phyloP scores from a whole-genome alignment of 2,797 vertebrate genomes.

The Poeciliopsis infans region DNA sequence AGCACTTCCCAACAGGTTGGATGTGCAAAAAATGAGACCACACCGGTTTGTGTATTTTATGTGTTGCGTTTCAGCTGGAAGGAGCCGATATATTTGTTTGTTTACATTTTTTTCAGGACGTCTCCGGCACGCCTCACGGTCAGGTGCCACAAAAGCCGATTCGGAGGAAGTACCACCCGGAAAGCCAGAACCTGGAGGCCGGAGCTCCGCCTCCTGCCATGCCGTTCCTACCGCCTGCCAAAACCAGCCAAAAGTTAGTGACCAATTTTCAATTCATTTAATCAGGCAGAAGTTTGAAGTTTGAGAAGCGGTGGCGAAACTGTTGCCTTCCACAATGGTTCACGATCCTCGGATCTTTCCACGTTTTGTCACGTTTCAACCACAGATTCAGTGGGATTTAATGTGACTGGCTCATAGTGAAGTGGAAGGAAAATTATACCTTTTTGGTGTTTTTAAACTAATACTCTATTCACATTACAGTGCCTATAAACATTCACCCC shows the following conservation, averaged over 20 bases:
- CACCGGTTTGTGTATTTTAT: not conserved
- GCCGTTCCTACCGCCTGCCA: slow-evolving; percentile 70
- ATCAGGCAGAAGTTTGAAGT: not conserved
- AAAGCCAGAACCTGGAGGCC: slow-evolving; percentile 80
- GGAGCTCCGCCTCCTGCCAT: slow-evolving; percentile 68
- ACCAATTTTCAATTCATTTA: not conserved
- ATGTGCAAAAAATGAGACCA: not conserved
- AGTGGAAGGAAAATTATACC: not conserved
- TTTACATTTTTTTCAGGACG: slow-evolving; percentile 76
- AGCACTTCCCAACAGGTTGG: slow-evolving; percentile 84
- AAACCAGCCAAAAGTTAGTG: slow-evolving; percentile 87
- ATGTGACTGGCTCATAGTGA: not conserved
- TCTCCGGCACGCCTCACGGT: slow-evolving; percentile 45
- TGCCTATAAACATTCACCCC: not conserved
- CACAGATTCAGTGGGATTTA: not conserved
- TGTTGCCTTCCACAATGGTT: no score
- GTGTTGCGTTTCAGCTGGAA: not conserved
- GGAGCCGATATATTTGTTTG: not conserved
- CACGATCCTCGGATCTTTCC: not conserved
- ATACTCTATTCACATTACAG: not conserved
- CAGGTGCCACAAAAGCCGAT: slow-evolving; percentile 90
- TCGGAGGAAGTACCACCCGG: slow-evolving; percentile 88
- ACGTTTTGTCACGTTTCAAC: not conserved
- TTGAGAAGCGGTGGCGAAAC: not conserved
- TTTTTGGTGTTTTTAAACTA: not conserved